Evolutionary conservation across 2,113 vertebrate genomes (phyloP).

Genomic region (Cryptoleucopteryx plumbea): DNA sequence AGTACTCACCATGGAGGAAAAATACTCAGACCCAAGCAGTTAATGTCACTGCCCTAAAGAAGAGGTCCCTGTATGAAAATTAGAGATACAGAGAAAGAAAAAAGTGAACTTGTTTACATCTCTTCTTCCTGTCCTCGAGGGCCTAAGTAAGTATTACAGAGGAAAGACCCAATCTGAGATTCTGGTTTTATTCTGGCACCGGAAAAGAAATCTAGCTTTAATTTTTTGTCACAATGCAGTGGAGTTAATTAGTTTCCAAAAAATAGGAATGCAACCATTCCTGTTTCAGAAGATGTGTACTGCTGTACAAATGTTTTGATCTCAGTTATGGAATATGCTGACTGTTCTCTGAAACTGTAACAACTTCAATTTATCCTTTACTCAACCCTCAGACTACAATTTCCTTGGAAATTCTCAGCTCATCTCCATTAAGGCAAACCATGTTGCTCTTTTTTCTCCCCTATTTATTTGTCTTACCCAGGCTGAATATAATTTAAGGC

Average conservation of each 20-base stretch:
- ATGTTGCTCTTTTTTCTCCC: neutral
- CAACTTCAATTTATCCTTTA: neutral
- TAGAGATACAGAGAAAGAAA: neutral
- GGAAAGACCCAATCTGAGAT: neutral
- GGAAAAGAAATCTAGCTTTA: neutral
- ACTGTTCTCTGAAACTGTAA: neutral
- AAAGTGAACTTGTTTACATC: neutral
- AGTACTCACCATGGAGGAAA: neutral
- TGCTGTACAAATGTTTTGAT: neutral
- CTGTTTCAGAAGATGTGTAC: neutral
- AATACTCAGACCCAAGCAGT: neutral
- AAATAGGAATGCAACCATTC: neutral
- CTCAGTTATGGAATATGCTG: neutral
- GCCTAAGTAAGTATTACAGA: neutral
- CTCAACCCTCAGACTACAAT: neutral
- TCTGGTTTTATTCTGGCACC: neutral
- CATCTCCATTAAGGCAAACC: neutral
- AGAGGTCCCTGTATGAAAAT: neutral
- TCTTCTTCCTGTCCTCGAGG: neutral
- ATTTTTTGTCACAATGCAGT: neutral
- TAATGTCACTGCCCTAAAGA: neutral
- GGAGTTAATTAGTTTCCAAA: neutral
- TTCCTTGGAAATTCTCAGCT: neutral
- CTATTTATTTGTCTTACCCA: neutral
- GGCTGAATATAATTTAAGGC: neutral